These are phyloP conservation scores for Henricia sp. DNA, from an alignment of 53 echinoderm and acorn worm species.

Conservation along the genomic window DNA sequence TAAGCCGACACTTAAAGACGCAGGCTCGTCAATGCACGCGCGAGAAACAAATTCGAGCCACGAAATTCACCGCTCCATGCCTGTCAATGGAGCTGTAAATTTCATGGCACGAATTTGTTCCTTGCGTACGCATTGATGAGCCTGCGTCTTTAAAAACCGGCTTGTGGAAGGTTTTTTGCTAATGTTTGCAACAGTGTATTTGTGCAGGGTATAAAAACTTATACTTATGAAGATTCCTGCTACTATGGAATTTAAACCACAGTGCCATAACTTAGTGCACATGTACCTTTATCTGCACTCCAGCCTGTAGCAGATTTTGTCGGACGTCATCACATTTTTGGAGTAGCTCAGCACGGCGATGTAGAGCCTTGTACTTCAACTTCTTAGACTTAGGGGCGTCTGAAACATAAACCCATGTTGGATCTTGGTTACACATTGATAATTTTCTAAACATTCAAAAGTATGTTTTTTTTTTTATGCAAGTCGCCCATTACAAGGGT, in stretches of 20 bases:
- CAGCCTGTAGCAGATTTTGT: conserved; percentile 65
- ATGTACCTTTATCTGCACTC: conserved; percentile 88
- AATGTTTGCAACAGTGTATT: no score
- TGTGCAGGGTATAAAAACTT: no score
- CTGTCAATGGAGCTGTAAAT: no score
- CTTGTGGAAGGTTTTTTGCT: not conserved
- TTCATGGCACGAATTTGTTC: no score
- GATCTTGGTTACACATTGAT: not conserved
- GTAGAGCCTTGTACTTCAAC: conserved; percentile 49
- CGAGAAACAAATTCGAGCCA: no score
- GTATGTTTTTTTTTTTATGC: not conserved
- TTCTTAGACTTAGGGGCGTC: conserved; percentile 27
- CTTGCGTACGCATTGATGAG: no score
- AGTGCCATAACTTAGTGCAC: not conserved
- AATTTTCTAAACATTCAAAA: not conserved
- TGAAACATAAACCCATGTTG: not conserved
- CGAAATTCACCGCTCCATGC: no score
- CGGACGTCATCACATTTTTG: conserved; percentile 84
- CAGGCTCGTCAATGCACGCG: no score
- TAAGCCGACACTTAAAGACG: no score
- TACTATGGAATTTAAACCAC: not conserved
- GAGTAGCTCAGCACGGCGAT: conserved; percentile 70
- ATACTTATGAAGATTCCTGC: not conserved
- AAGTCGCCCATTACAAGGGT: no score
- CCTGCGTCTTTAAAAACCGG: not conserved